phyloP scores from a whole-genome alignment of 1,140 invertebrate genomes.

The Odontomachus brunneus region DNA sequence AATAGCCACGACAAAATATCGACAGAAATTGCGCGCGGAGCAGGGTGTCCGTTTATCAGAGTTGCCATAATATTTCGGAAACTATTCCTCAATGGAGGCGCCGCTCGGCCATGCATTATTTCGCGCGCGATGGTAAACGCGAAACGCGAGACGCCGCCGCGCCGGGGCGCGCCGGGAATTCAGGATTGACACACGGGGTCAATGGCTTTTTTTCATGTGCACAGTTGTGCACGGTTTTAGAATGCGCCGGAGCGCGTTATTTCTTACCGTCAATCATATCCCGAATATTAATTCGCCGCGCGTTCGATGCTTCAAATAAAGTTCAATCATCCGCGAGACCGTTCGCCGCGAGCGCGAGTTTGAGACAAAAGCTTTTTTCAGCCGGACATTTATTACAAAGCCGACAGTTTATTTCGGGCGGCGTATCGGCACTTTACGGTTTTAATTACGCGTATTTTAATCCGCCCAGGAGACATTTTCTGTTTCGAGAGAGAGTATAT shows the following conservation, averaged over 20 bases:
- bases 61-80: conserved; percentile 45
- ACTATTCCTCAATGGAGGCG: conserved; percentile 56
- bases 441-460: conserved; percentile 83
- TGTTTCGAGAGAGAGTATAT: conserved; percentile 72
- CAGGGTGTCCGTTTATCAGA: neutral
- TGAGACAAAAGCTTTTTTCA: conserved; percentile 82
- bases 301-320: conserved; percentile 81
- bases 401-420: conserved; percentile 81
- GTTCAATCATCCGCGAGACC: conserved; percentile 77
- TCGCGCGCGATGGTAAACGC: neutral
- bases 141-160: conserved; percentile 27
- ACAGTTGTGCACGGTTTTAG: conserved; percentile 59
- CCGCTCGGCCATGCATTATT: conserved; percentile 67
- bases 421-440: conserved; percentile 80
- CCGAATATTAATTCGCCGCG: conserved; percentile 73
- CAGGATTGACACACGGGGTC: conserved; percentile 59
- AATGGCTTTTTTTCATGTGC: conserved; percentile 66
- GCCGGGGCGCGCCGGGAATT: conserved; percentile 25
- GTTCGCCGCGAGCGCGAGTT: conserved; percentile 34
- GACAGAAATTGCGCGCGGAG: neutral
- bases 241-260: conserved; percentile 51
- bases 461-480: conserved; percentile 79
- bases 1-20: conserved; percentile 1
- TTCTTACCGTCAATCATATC: conserved; percentile 74
- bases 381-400: conserved; percentile 76